phyloP scores from a whole-genome alignment of 2,113 vertebrate species.

The Neotoma lepida region DNA sequence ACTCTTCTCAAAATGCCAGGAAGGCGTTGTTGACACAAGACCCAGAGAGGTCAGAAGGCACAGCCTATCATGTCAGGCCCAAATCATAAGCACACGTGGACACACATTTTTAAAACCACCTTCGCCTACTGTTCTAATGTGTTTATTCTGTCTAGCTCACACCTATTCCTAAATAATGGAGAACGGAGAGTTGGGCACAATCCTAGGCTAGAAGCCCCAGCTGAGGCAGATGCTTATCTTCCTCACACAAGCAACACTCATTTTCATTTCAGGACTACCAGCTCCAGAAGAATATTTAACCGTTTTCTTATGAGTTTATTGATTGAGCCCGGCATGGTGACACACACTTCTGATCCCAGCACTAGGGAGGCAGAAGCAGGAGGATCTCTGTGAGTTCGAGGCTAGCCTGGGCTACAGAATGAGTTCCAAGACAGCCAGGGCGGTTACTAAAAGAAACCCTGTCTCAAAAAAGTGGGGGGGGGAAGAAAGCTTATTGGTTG shows the following conservation, averaged over 20 bases:
- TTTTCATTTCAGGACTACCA: slow-evolving; percentile 80
- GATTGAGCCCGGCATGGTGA: slow-evolving; percentile 27
- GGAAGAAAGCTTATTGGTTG: slow-evolving; percentile 60
- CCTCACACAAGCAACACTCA: slow-evolving; percentile 77
- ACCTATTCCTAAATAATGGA: slow-evolving; percentile 81
- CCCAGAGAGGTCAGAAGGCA: slow-evolving; percentile 53
- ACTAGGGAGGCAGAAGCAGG: neutral
- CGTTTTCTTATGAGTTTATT: slow-evolving; percentile 83
- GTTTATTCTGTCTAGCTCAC: slow-evolving; percentile 75
- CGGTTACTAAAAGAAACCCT: neutral
- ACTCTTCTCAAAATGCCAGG: slow-evolving; percentile 71
- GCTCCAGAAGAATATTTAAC: slow-evolving; percentile 82
- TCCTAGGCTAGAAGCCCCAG: slow-evolving; percentile 74
- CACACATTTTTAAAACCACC: slow-evolving; percentile 44
- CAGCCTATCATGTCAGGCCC: slow-evolving; percentile 68
- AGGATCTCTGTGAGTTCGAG: neutral
- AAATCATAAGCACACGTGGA: slow-evolving; percentile 44
- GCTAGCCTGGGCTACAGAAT: neutral
- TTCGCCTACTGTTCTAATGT: slow-evolving; percentile 58
- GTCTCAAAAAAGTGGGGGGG: neutral
- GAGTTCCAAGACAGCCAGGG: neutral
- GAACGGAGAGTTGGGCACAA: slow-evolving; percentile 72
- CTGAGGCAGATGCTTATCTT: slow-evolving; percentile 83
- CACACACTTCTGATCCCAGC: neutral
- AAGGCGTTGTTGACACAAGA: slow-evolving; percentile 72